Evolutionary conservation across 64 coral and sea anemone species (phyloP), one percentile per base, ranked within the genome.

Genomic region (Pocillopora damicornis): DNA sequence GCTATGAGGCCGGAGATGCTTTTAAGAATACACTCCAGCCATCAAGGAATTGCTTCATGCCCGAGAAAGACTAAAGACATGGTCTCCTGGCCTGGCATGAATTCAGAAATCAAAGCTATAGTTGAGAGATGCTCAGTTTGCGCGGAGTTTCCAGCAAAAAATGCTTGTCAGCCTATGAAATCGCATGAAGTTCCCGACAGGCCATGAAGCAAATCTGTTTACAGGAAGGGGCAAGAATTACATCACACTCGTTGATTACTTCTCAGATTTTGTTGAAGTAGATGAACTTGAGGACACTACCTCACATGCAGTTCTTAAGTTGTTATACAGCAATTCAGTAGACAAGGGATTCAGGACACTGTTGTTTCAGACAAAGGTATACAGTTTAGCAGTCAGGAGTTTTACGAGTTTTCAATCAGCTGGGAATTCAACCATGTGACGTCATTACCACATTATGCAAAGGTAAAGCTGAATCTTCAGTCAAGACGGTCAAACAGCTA

Each of bases 91-190:
- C 92, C 82, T 16, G 76, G 88, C 11, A 94, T 94, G 81, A 81
- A 59, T 82, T 57, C 67, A 63, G 88, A 86, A 37, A 94, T 95
- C 66, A 88, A 91, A 73, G 84, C 87, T 61, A 59, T 83, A 22
- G 87, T 89, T 81, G 71, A 76, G 35, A 88, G 59, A 37, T 93
- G 91, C 58, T 60, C 87, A 88, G 91, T 88, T 15, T 94, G 89
- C 91, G 86, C 93, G 1, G 93, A 95, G 51, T 76, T 80, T 73
- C 93, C 88, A 82, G 64, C 89, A 74, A 81, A 90, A 25, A 94
- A 90, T 68, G 68, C 79, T 35, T 35, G 84, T 22, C 45, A 90
- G 89, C 92, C 89, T 88, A 87, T 91, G 88, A 84, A 91, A 34
- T 58, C 83, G 3, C 93, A 90, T 79, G 57, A 95, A 88, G 61